Evolutionary conservation across 2,113 vertebrate genomes (phyloP).

Genomic region (Butastur rufipennis): DNA sequence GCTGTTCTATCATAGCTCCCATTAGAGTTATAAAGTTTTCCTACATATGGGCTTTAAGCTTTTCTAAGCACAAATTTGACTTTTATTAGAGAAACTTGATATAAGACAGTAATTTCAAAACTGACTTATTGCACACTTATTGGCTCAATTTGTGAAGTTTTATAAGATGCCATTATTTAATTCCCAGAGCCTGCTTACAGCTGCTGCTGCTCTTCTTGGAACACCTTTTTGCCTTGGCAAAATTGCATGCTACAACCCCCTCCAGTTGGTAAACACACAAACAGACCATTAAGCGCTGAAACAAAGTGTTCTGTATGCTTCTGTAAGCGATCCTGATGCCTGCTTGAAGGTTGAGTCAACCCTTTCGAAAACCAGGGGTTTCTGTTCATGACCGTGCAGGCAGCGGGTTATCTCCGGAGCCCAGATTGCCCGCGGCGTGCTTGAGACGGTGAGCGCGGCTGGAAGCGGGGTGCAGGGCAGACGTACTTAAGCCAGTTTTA

Average conservation of each 20-base stretch:
- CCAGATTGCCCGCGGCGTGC: accelerated
- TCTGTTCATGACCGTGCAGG: neutral
- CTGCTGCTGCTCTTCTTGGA: constrained; percentile 55
- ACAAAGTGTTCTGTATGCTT: constrained; percentile 32
- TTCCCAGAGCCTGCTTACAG: constrained; percentile 35
- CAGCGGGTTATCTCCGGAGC: neutral
- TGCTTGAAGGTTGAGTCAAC: neutral
- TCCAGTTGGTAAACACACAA: constrained; percentile 56
- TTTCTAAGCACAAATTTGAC: constrained; percentile 56
- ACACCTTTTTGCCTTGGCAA: constrained; percentile 40
- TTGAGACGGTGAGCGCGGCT: neutral
- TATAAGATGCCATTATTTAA: constrained; percentile 57
- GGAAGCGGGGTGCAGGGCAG: neutral
- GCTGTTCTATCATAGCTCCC: constrained; percentile 48
- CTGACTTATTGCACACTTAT: constrained; percentile 35
- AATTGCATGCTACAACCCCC: neutral
- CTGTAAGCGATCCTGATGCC: neutral
- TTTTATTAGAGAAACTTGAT: constrained; percentile 60
- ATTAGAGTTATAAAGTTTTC: constrained; percentile 62
- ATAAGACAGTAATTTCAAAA: constrained; percentile 57
- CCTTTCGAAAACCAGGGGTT: neutral
- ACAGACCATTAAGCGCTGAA: neutral
- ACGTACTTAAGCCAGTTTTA: neutral
- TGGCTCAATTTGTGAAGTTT: constrained; percentile 54
- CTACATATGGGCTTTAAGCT: constrained; percentile 57